Percentiles rank a stretch among this genome's conserved stretches.
These are phyloP conservation scores for Gyrodactylus salaris DNA, from an alignment of 1,140 invertebrate genomes.

Conservation along the genomic window DNA sequence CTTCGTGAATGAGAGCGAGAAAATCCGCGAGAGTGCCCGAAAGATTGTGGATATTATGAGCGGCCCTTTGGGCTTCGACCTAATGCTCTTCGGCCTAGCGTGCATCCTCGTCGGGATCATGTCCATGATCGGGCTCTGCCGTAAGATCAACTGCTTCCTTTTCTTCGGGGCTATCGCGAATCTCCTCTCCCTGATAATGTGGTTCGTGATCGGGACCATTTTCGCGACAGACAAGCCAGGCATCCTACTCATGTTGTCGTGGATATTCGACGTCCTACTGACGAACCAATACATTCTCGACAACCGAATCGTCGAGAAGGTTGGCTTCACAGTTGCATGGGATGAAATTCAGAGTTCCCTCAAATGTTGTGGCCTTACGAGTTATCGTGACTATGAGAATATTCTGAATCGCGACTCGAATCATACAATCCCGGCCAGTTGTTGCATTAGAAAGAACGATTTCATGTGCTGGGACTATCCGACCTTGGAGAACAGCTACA, in stretches of 20 bases:
- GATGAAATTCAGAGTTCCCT: background rate
- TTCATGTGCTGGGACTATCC: background rate
- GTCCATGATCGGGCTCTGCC: background rate
- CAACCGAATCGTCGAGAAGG: background rate
- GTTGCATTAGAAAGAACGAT: background rate
- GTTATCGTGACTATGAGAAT: background rate
- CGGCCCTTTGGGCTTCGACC: background rate
- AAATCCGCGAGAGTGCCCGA: background rate
- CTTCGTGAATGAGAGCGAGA: background rate
- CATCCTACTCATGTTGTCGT: background rate
- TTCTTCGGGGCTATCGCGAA: background rate
- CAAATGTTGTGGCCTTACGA: background rate
- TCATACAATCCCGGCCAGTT: background rate
- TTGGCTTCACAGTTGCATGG: background rate
- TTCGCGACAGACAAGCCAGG: background rate
- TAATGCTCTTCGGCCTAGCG: background rate
- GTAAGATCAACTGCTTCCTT: background rate
- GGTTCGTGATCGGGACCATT: background rate
- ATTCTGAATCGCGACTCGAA: background rate
- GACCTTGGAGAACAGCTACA: background rate
- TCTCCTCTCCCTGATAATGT: background rate
- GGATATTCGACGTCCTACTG: background rate
- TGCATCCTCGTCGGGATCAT: background rate
- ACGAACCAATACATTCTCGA: background rate
- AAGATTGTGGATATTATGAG: background rate